Conservation (phyloP, 2,113 vertebrate species). For the Myiagra hebetior region DNA sequence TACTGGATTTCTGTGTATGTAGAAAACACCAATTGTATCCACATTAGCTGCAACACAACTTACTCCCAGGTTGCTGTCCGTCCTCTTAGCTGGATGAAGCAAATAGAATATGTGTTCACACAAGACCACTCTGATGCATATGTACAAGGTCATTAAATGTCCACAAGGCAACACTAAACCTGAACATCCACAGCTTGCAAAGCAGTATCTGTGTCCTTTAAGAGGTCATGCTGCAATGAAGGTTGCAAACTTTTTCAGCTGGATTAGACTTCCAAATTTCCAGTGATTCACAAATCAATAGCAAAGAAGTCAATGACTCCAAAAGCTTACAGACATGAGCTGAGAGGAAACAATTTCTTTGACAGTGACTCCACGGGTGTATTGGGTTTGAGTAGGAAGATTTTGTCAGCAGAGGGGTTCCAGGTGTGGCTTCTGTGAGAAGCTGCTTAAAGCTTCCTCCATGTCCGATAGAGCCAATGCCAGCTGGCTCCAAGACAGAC, state of each 20-base stretch:
- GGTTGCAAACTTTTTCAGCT: background rate
- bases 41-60: background rate
- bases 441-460: background rate
- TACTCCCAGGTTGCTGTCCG: background rate
- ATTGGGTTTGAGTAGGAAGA: background rate
- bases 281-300: background rate
- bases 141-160: background rate
- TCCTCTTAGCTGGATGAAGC: background rate
- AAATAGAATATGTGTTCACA: background rate
- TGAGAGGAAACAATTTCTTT: background rate
- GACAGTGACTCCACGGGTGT: fast-evolving
- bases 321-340: background rate
- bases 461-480: background rate
- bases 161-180: background rate
- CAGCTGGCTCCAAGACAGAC: background rate
- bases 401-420: background rate
- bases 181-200: background rate
- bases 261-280: background rate
- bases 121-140: background rate
- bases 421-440: background rate
- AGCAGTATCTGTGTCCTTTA: background rate
- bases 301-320: background rate
- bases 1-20: background rate
- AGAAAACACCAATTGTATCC: background rate
- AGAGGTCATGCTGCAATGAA: background rate